Evolutionary conservation across 2,888 invertebrate genomes (phyloP), one percentile per base, ranked within the genome.

Genomic region (Phengaris arion): DNA sequence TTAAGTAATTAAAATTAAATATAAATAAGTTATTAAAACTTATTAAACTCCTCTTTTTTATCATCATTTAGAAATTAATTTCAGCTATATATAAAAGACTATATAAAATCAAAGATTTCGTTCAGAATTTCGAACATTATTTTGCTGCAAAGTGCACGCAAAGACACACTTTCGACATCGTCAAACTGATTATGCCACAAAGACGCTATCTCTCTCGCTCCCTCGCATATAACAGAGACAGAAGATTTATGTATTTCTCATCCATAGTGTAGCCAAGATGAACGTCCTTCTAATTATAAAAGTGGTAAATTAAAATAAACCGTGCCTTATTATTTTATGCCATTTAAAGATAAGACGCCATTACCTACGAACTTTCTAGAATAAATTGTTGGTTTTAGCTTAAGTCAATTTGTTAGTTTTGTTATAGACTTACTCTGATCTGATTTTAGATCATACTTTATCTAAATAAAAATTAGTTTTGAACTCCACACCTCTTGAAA

Each of bases 251-350:
- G 2, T 10, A 22, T 35, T 10, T 35, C 35, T 10, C 22, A 83
- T 80, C 77, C 82, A 83, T 79, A 79, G 81, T 76, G 80, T 85
- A 91, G 91, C 85, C 85, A 85, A 85, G 85, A 89, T 86, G 85
- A 79, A 89, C 93, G 92, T 93, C 92, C 93, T 91, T 89, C 87
- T 89, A 87, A 79, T 83, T 83, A 79, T 78, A 81, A 84, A 83
- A 88, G 87, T 91, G 89, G 86, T 82, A 87, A 86, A 86, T 88
- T 35, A 64, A 89, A 88, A 87, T 86, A 88, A 91, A 91, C 87
- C 85, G 93, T 93, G 93, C 93, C 93, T 93, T 93, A 93, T 91
- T 92, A 88, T 89, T 90, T 90, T 90, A 93, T 81, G 92, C 93
- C 92, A 91, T 92, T 92, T 90, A 89, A 88, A 89, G 89, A 91